A percentile compares a stretch with the other conserved stretches of the same genome.
These are phyloP conservation scores for Dipodomys merriami DNA, from an alignment of 2,113 vertebrate genomes.

Conservation along the genomic window DNA sequence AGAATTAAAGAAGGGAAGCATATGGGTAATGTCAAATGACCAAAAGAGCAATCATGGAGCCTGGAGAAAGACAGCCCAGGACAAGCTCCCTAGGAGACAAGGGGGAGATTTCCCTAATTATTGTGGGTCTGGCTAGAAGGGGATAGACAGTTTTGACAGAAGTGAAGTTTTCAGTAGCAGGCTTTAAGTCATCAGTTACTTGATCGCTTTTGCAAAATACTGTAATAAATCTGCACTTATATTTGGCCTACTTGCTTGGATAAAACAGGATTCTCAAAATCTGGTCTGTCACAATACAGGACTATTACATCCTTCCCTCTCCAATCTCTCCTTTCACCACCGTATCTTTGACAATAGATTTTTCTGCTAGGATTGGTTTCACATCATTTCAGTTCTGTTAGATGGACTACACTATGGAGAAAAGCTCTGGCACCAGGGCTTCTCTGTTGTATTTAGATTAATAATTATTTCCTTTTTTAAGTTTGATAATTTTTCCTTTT, in stretches of 20 bases:
- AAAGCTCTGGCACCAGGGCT: neutral
- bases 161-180: neutral
- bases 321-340: neutral
- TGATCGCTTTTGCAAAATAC: constrained; percentile 49
- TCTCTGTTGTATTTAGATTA: constrained; percentile 56
- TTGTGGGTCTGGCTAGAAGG: neutral
- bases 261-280: constrained; percentile 36
- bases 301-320: neutral
- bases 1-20: neutral
- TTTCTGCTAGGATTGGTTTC: neutral
- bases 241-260: constrained; percentile 6
- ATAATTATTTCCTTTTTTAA: constrained; percentile 58
- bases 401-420: neutral
- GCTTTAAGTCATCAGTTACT: neutral
- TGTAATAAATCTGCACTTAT: neutral
- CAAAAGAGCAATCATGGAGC: neutral
- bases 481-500: constrained; percentile 17
- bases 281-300: neutral
- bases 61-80: neutral
- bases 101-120: neutral
- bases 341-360: neutral
- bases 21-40: neutral
- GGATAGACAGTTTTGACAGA: neutral
- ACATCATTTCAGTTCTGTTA: neutral
- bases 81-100: neutral